phyloP scores from a whole-genome alignment of 2,888 invertebrate genomes.

The Acronicta leporina region DNA sequence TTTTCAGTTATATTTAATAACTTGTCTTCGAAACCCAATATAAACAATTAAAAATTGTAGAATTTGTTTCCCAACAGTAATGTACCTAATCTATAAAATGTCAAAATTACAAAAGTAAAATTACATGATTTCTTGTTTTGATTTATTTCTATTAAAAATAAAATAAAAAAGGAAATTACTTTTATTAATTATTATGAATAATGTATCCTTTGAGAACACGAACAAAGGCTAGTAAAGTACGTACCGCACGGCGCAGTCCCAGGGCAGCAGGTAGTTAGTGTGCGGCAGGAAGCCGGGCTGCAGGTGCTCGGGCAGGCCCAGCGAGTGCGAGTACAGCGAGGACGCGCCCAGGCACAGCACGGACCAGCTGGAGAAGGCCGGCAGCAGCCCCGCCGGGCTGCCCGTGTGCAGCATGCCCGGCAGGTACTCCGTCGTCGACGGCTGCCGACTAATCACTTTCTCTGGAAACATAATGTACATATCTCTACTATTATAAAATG shows the following conservation, averaged over 20 bases:
- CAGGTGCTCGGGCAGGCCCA: slow-evolving; percentile 94
- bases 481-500: no score
- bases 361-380: slow-evolving; percentile 97
- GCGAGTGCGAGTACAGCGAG: slow-evolving; percentile 96
- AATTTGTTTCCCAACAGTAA: no score
- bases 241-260: slow-evolving; percentile 91
- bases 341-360: slow-evolving; percentile 96
- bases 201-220: no score
- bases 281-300: slow-evolving; percentile 97
- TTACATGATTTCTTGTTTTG: no score
- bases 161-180: no score
- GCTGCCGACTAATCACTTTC: slow-evolving; percentile 90
- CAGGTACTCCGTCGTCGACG: slow-evolving; percentile 96
- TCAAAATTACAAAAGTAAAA: no score
- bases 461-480: slow-evolving; percentile 73
- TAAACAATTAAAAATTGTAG: no score
- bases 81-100: no score
- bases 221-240: slow-evolving; percentile 11
- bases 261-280: slow-evolving; percentile 97
- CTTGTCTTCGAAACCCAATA: no score
- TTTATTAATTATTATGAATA: no score
- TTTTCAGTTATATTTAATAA: no score
- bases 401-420: slow-evolving; percentile 96
- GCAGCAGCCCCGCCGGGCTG: slow-evolving; percentile 93
- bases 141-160: no score